A percentile compares a stretch with the other conserved stretches of the same genome.
phyloP scores from a whole-genome alignment of 2,113 vertebrate species.

The Chionis minor region DNA sequence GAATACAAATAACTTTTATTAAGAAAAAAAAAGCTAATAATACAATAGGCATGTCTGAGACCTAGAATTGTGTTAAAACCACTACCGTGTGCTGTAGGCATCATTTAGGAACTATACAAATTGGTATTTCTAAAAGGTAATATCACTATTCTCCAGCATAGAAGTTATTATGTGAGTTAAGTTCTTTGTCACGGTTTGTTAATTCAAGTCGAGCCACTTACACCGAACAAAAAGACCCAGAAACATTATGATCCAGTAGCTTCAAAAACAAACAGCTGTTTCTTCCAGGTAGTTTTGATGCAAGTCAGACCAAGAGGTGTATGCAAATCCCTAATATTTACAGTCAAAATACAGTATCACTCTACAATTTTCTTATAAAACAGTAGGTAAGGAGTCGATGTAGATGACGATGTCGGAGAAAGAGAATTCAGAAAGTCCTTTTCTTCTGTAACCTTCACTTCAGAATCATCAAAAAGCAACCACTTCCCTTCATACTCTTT shows the following conservation, averaged over 20 bases:
- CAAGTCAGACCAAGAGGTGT: not conserved
- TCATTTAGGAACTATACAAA: constrained; percentile 63
- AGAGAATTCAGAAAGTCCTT: constrained; percentile 91
- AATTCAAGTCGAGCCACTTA: constrained; percentile 62
- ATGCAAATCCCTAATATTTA: constrained; percentile 68
- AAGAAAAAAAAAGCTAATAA: constrained; percentile 44
- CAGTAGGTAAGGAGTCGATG: constrained; percentile 94
- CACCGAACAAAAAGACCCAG: constrained; percentile 56
- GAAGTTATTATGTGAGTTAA: constrained; percentile 28
- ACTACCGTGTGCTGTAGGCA: constrained; percentile 42
- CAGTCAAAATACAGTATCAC: constrained; percentile 63
- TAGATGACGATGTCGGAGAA: constrained; percentile 86
- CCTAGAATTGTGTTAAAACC: constrained; percentile 63
- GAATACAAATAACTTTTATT: constrained; percentile 79
- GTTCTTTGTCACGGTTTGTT: constrained; percentile 50
- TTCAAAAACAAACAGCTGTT: constrained; percentile 62
- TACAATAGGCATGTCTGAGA: constrained; percentile 67
- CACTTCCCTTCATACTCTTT: constrained; percentile 92
- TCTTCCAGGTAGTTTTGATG: constrained; percentile 46
- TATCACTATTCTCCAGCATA: constrained; percentile 65
- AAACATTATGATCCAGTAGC: constrained; percentile 58
- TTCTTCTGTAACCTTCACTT: constrained; percentile 92
- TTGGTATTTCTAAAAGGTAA: constrained; percentile 56
- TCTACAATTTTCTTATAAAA: constrained; percentile 89
- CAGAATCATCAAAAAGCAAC: constrained; percentile 96